A percentile compares a stretch with the other conserved stretches of the same genome.
phyloP scores from a whole-genome alignment of 2,113 vertebrate genomes.

The Chaetorhynchus papuensis region DNA sequence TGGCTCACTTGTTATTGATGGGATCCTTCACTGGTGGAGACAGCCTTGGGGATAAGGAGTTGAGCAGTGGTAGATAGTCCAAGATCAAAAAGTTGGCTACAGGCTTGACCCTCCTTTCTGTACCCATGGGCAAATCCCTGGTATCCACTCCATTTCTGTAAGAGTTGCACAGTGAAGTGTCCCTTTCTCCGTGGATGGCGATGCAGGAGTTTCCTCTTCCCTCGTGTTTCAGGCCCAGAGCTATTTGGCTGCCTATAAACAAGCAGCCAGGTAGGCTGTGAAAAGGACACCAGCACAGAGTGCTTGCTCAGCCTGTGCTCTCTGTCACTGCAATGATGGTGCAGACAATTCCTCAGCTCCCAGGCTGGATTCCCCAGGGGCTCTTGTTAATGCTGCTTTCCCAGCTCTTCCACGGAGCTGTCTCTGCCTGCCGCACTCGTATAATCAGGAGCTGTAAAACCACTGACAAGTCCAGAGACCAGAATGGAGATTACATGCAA shows the following conservation, averaged over 20 bases:
- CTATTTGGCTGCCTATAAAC: background rate
- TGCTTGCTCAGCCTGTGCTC: background rate
- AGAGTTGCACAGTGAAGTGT: background rate
- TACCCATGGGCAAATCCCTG: background rate
- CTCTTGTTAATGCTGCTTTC: background rate
- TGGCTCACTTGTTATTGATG: background rate
- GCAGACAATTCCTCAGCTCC: background rate
- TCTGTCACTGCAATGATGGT: background rate
- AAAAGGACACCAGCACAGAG: background rate
- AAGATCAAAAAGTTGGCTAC: background rate
- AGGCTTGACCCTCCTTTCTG: background rate
- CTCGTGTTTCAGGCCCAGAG: background rate
- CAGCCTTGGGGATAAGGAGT: background rate
- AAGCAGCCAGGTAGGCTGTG: background rate
- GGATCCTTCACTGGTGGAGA: background rate
- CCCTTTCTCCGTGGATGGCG: background rate
- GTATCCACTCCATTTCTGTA: background rate
- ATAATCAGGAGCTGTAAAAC: slow-evolving; percentile 17
- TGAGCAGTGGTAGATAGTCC: background rate
- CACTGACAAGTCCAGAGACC: slow-evolving; percentile 16
- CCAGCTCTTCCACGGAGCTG: background rate
- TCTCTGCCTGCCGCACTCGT: background rate
- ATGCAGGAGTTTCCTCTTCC: background rate
- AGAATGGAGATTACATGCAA: slow-evolving; percentile 28
- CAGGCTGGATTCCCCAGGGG: background rate